Conservation (phyloP, 2,888 invertebrate species). For the Neria commutata region DNA sequence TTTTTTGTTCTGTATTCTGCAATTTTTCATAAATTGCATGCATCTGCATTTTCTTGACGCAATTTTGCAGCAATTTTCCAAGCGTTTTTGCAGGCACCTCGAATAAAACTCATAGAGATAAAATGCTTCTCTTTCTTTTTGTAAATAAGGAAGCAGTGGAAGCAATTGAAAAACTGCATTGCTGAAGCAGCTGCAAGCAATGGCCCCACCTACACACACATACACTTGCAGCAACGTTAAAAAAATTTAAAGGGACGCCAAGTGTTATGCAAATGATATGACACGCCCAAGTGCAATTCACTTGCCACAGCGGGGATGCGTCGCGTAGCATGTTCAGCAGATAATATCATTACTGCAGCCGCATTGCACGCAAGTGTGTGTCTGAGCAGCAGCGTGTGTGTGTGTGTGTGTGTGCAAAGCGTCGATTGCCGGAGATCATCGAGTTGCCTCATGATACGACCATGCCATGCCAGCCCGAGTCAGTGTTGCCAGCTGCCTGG, state of each 20-base stretch:
- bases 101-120: not conserved
- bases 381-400: not conserved
- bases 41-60: not conserved
- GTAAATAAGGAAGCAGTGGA: not conserved
- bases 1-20: not conserved
- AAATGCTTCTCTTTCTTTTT: too few species aligned
- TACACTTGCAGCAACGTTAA: not conserved
- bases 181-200: not conserved
- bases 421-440: too few species aligned
- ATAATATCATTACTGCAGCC: not conserved
- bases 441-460: too few species aligned
- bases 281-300: not conserved
- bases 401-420: too few species aligned
- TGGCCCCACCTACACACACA: not conserved
- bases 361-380: not conserved
- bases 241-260: not conserved
- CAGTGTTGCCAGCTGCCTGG: too few species aligned
- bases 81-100: not conserved
- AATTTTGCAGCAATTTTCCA: not conserved
- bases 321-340: not conserved
- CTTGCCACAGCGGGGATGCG: not conserved
- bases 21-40: not conserved
- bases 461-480: too few species aligned
- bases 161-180: not conserved
- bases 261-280: constrained; percentile 3